Percentiles rank a stretch among this genome's conserved stretches.
These are phyloP conservation scores for Austrolebias charrua DNA, from an alignment of 2,797 vertebrate species.

Conservation along the genomic window DNA sequence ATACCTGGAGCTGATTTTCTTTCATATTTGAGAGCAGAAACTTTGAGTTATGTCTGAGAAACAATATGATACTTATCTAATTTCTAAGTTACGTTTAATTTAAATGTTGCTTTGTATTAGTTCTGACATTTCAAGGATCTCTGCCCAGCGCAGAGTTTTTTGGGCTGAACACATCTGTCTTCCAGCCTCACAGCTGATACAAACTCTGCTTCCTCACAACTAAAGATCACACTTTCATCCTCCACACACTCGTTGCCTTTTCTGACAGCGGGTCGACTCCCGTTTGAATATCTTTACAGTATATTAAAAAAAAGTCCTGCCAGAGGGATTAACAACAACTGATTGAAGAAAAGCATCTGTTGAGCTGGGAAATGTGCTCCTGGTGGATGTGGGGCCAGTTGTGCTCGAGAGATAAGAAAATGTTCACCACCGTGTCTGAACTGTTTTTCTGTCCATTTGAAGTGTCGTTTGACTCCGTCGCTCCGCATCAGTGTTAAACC, in stretches of 20 bases:
- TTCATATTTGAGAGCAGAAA: background rate
- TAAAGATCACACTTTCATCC: conserved; percentile 40
- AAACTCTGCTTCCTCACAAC: conserved; percentile 16
- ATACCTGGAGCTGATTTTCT: too few species aligned
- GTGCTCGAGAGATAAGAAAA: conserved; percentile 61
- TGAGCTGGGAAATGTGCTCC: conserved; percentile 33
- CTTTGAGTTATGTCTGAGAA: background rate
- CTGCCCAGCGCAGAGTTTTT: conserved; percentile 23
- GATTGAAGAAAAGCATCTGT: conserved; percentile 45
- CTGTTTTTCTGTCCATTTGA: conserved; percentile 56
- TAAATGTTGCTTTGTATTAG: background rate
- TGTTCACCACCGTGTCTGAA: conserved; percentile 44
- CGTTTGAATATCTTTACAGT: conserved; percentile 44
- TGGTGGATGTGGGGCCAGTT: conserved; percentile 48
- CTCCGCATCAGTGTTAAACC: conserved; percentile 34
- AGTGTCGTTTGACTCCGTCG: conserved; percentile 56
- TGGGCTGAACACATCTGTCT: conserved; percentile 38
- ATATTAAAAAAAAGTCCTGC: conserved; percentile 7
- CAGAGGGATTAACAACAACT: conserved; percentile 42
- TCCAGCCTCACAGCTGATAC: conserved; percentile 39
- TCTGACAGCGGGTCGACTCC: conserved; percentile 29
- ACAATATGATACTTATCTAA: background rate
- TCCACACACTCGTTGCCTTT: conserved; percentile 37
- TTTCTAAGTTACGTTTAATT: conserved; percentile 4
- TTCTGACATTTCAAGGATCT: conserved; percentile 43